Evolutionary conservation across 2,113 vertebrate species (phyloP).

Genomic region (Ammodytes dubius): DNA sequence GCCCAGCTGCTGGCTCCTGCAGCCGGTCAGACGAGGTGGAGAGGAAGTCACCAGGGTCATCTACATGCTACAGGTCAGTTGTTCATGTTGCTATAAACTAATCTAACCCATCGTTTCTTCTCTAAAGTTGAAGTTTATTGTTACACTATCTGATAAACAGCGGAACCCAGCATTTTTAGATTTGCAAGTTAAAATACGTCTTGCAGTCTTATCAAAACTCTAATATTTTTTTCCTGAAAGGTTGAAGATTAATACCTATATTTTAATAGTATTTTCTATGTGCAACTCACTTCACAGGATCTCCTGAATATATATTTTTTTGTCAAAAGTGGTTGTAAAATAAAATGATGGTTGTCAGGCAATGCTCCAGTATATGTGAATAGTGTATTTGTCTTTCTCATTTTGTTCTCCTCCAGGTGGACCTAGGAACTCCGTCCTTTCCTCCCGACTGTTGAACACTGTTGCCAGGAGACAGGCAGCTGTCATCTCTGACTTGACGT

Average conservation of each 20-base stretch:
- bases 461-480: slow-evolving; percentile 89
- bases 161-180: neutral
- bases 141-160: neutral
- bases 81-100: neutral
- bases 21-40: slow-evolving; percentile 85
- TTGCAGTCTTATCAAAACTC: too few species aligned
- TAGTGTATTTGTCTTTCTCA: neutral
- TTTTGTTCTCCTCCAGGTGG: slow-evolving; percentile 85
- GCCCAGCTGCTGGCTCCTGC: slow-evolving; percentile 95
- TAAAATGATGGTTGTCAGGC: neutral
- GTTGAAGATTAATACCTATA: too few species aligned
- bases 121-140: too few species aligned
- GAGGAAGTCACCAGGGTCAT: slow-evolving; percentile 90
- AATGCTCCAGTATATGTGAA: neutral
- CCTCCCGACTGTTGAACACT: slow-evolving; percentile 83
- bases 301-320: neutral
- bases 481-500: slow-evolving; percentile 89
- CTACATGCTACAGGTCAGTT: slow-evolving; percentile 92
- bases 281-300: neutral
- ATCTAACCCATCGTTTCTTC: neutral
- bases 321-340: neutral
- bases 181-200: neutral
- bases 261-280: neutral
- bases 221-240: too few species aligned
- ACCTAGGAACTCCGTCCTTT: slow-evolving; percentile 90